These are phyloP conservation scores for Apodemus speciosus DNA, from an alignment of 2,113 vertebrate species.

Conservation along the genomic window DNA sequence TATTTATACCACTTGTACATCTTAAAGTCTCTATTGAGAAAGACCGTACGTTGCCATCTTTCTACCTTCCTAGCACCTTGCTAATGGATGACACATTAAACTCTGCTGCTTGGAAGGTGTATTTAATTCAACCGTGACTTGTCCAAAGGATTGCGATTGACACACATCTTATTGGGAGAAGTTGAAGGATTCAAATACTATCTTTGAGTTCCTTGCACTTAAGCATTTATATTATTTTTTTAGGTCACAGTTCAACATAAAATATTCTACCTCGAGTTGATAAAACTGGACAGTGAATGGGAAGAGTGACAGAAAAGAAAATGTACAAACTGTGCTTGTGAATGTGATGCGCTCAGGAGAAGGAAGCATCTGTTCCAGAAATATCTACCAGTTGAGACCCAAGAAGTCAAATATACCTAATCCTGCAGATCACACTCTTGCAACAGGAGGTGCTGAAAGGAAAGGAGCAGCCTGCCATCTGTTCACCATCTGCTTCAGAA, in stretches of 20 bases:
- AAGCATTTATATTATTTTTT: slow-evolving; percentile 58
- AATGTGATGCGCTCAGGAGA: slow-evolving; percentile 63
- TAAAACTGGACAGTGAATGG: slow-evolving; percentile 63
- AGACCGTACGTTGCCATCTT: background rate
- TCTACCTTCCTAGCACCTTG: background rate
- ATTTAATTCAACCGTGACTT: slow-evolving; percentile 24
- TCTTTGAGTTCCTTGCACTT: slow-evolving; percentile 28
- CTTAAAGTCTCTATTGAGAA: slow-evolving; percentile 22
- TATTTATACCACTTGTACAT: background rate
- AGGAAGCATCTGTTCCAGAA: slow-evolving; percentile 69
- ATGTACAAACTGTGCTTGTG: slow-evolving; percentile 67
- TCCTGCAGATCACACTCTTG: slow-evolving; percentile 68
- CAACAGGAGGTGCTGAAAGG: slow-evolving; percentile 65
- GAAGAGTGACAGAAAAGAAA: slow-evolving; percentile 70
- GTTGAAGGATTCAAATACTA: slow-evolving; percentile 13
- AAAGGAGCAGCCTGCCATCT: slow-evolving; percentile 80
- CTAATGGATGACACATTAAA: background rate
- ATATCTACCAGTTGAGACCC: slow-evolving; percentile 69
- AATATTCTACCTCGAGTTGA: slow-evolving; percentile 56
- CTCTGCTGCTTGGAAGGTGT: background rate
- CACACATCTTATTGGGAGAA: slow-evolving; percentile 29
- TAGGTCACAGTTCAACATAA: slow-evolving; percentile 45
- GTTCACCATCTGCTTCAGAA: slow-evolving; percentile 73
- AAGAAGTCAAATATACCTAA: slow-evolving; percentile 77
- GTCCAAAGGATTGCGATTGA: background rate